phyloP scores from a whole-genome alignment of 2,888 invertebrate species.

The Apotomis betuletana region DNA sequence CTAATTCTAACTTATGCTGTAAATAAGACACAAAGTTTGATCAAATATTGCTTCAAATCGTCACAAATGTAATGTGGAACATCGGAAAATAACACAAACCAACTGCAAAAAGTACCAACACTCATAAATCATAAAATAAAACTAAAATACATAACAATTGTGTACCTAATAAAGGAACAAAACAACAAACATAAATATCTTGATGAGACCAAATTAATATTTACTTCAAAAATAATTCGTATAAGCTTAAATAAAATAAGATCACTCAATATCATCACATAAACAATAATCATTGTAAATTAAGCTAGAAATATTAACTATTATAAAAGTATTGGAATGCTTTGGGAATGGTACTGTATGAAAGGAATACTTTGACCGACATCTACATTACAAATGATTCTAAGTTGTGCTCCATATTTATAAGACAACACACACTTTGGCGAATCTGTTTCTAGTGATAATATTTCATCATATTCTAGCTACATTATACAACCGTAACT shows the following conservation, averaged over 20 bases:
- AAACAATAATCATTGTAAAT: slow-evolving; percentile 9
- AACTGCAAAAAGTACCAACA: neutral
- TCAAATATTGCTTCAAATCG: slow-evolving; percentile 18
- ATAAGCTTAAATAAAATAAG: slow-evolving; percentile 27
- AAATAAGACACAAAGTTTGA: slow-evolving; percentile 20
- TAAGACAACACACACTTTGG: slow-evolving; percentile 48
- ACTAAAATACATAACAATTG: slow-evolving; percentile 12
- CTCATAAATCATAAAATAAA: neutral
- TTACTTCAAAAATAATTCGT: slow-evolving; percentile 19
- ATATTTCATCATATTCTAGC: slow-evolving; percentile 63
- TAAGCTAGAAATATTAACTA: slow-evolving; percentile 13
- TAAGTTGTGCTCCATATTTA: slow-evolving; percentile 55
- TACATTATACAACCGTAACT: slow-evolving; percentile 64
- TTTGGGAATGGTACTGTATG: slow-evolving; percentile 28
- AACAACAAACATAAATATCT: slow-evolving; percentile 37
- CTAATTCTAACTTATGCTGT: slow-evolving; percentile 14
- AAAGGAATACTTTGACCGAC: slow-evolving; percentile 26
- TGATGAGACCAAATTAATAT: slow-evolving; percentile 41
- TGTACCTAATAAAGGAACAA: slow-evolving; percentile 17
- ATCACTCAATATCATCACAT: slow-evolving; percentile 36
- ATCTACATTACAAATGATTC: slow-evolving; percentile 55
- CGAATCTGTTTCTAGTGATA: slow-evolving; percentile 49
- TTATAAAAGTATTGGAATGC: slow-evolving; percentile 19
- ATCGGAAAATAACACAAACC: neutral
- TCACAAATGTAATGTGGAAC: neutral